Conservation (phyloP, 2,888 invertebrate genomes). For the Xestia c-nigrum region DNA sequence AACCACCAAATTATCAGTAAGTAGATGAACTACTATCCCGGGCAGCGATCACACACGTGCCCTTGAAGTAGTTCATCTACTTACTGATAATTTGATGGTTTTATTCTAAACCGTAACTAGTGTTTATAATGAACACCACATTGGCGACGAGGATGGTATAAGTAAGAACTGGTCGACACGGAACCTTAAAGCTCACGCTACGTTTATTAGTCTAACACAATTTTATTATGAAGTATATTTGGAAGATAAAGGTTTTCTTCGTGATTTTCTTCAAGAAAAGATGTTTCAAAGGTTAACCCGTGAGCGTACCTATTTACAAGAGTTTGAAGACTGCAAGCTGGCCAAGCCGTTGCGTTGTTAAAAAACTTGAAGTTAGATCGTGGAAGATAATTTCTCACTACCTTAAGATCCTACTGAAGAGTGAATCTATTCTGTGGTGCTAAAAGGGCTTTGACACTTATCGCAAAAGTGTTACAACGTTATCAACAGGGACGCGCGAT, state of each 20-base stretch:
- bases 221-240: neutral
- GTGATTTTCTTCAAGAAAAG: neutral
- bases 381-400: neutral
- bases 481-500: conserved; percentile 35
- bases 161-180: too few relatives aligned
- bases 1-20: too few relatives aligned
- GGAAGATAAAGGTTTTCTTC: neutral
- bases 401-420: neutral
- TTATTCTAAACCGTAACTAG: too few relatives aligned
- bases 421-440: neutral
- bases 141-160: too few relatives aligned
- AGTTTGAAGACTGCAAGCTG: neutral
- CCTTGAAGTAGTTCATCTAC: too few relatives aligned
- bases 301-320: neutral
- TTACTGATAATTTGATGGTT: too few relatives aligned
- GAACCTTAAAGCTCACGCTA: too few relatives aligned
- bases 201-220: too few relatives aligned
- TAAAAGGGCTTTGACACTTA: conserved; percentile 42
- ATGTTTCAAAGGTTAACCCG: neutral
- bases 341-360: neutral
- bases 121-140: too few relatives aligned
- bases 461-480: conserved; percentile 39
- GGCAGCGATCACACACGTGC: too few relatives aligned
- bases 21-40: too few relatives aligned
- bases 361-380: neutral